These are phyloP conservation scores for Sphinx pinastri DNA, from an alignment of 2,888 invertebrate genomes.

Conservation along the genomic window DNA sequence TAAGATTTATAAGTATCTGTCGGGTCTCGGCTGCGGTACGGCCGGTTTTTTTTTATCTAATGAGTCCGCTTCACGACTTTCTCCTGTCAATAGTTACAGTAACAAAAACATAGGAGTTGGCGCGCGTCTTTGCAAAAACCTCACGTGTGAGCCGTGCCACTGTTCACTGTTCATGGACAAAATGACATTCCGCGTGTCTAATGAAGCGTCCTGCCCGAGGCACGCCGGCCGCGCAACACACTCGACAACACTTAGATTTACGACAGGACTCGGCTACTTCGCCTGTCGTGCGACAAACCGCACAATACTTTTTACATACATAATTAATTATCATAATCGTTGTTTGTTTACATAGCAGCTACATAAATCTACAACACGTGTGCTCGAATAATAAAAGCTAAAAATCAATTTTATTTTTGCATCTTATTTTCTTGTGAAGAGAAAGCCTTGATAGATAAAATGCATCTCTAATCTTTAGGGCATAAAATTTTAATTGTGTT, in stretches of 20 bases:
- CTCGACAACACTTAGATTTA: constrained; percentile 23
- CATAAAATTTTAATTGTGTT: not conserved
- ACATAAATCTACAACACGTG: constrained; percentile 5
- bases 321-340: constrained; percentile 17
- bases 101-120: constrained; percentile 55
- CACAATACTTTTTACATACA: constrained; percentile 9
- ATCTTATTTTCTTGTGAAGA: not conserved
- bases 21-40: constrained; percentile 13
- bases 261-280: constrained; percentile 1
- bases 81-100: constrained; percentile 65
- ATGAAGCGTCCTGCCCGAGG: constrained; percentile 57
- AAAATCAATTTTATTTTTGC: no score
- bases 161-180: constrained; percentile 46
- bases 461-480: not conserved
- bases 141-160: constrained; percentile 47
- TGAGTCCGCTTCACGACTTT: constrained; percentile 56
- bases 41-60: constrained; percentile 37
- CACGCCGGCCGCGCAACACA: constrained; percentile 12
- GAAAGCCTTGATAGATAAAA: not conserved
- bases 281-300: not conserved
- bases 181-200: constrained; percentile 66
- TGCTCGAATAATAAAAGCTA: not conserved
- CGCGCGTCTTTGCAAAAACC: constrained; percentile 52
- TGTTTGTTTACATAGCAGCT: constrained; percentile 13
- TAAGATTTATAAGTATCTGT: constrained; percentile 27